Base-by-base conservation (phyloP, 1,140 invertebrate genomes). In the Ooceraea biroi region DNA sequence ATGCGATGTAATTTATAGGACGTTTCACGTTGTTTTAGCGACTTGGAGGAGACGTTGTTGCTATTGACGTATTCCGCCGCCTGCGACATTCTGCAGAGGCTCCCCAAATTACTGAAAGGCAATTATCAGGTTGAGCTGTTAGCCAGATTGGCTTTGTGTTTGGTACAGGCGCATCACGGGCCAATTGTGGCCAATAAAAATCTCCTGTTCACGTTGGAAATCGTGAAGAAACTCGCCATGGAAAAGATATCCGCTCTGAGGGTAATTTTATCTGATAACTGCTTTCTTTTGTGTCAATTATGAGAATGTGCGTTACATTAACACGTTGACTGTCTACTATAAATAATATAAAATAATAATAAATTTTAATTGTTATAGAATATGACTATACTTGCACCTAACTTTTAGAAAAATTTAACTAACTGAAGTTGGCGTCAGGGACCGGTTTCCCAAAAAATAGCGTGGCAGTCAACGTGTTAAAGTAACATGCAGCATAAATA, bases 41-140 rank as follows among this genome's bases (percentile, higher is more conserved):
- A 99, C 92, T 94, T 99, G 57, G 98, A 99, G 93, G 98, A 99
- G 94, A 96, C 98, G 0, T 94, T 99, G 2, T 91, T 99, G 0
- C 94, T 99, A 10, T 93, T 99, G 30, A 98, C 98, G 22, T 98
- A 98, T 91, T 95, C 96, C 30, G 95, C 96, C 71, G 97, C 98
- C 0, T 96, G 96, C 88, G 96, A 98, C 61, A 95, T 99, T 65
- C 94, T 99, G 0, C 93, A 96, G 80, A 94, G 96, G 85, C 91
- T 99, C 55, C 96, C 97, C 0, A 92, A 93, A 1, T 93, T 98
- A 30, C 94, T 98, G 0, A 95, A 96, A 85, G 95, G 95, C 36
- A 95, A 97, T 88, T 95, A 95, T 92, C 95, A 97, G 68, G 94
- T 96, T 1, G 98, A 99, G 95, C 93, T 99, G 57, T 93, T 97